Evolutionary conservation across 1,140 invertebrate species (phyloP).

Genomic region (Heliconius hermathena): DNA sequence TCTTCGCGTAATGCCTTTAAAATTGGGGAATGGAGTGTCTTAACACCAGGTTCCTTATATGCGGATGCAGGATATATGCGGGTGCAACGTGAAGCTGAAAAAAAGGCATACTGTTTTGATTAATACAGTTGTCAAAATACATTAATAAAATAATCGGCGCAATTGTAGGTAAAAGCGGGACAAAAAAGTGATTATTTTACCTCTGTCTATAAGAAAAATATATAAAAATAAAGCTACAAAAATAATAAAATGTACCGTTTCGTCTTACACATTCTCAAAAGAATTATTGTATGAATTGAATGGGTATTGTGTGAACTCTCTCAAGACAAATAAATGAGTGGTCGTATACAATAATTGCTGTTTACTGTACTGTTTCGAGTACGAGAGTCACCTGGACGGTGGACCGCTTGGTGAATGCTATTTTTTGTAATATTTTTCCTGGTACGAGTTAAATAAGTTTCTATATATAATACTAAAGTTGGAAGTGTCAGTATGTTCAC

Average conservation of each 20-base stretch:
- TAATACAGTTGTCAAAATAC: too few relatives aligned
- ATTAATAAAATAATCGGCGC: too few relatives aligned
- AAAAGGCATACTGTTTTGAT: too few relatives aligned
- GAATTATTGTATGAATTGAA: not conserved
- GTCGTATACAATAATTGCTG: not conserved
- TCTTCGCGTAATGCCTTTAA: too few relatives aligned
- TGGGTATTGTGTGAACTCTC: slow-evolving; percentile 10
- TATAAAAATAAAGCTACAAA: not conserved
- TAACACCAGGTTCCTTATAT: too few relatives aligned
- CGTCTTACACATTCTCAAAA: not conserved
- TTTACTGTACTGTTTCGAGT: not conserved
- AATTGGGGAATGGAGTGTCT: too few relatives aligned
- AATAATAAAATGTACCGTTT: not conserved
- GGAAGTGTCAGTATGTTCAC: not conserved
- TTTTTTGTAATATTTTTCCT: not conserved
- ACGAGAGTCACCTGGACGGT: not conserved
- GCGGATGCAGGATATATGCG: too few relatives aligned
- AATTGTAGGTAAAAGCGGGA: not conserved
- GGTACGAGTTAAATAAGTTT: not conserved
- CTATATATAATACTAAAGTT: not conserved
- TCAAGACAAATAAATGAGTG: slow-evolving; percentile 12
- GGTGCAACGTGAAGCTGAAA: too few relatives aligned
- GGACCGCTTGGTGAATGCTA: not conserved
- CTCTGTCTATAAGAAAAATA: too few relatives aligned
- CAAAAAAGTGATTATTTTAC: not conserved